A percentile compares a stretch with the other conserved stretches of the same genome.
phyloP scores from a whole-genome alignment of 2,113 vertebrate species.

The Eidolon helvum region DNA sequence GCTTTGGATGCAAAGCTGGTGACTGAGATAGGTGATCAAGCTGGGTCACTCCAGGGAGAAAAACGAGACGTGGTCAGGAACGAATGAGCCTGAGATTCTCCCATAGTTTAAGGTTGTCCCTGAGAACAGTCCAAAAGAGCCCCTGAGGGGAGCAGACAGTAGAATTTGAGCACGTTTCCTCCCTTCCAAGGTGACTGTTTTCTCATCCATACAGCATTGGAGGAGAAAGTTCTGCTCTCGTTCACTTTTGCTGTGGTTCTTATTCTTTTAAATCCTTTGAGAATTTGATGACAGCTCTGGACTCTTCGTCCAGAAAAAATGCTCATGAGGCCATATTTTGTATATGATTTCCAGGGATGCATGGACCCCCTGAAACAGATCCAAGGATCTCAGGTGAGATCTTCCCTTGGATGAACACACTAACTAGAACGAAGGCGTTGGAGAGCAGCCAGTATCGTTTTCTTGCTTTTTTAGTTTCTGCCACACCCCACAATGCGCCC shows the following conservation, averaged over 20 bases:
- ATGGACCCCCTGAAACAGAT: rapidly evolving
- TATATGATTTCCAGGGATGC: not conserved
- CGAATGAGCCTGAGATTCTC: not conserved
- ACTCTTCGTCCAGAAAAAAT: not conserved
- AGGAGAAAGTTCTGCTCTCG: not conserved
- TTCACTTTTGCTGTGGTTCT: not conserved
- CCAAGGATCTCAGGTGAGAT: not conserved
- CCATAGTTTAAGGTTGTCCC: not conserved
- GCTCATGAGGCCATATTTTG: too few relatives aligned
- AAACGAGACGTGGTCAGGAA: not conserved
- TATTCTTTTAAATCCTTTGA: not conserved
- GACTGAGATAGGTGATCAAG: slow-evolving; percentile 38
- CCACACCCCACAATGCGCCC: rapidly evolving
- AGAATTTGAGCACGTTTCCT: rapidly evolving
- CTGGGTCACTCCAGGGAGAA: slow-evolving; percentile 2
- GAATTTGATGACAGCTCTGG: not conserved
- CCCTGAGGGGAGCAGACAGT: not conserved
- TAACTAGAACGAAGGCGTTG: not conserved
- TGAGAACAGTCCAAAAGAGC: not conserved
- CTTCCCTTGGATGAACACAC: not conserved
- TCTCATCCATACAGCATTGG: rapidly evolving
- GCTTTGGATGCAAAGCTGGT: slow-evolving; percentile 17
- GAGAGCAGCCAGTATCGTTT: not conserved
- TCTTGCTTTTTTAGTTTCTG: not conserved
- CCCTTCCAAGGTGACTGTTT: not conserved